These are phyloP conservation scores for Philotrypesis tridentata DNA, from an alignment of 1,140 invertebrate genomes.

Conservation along the genomic window DNA sequence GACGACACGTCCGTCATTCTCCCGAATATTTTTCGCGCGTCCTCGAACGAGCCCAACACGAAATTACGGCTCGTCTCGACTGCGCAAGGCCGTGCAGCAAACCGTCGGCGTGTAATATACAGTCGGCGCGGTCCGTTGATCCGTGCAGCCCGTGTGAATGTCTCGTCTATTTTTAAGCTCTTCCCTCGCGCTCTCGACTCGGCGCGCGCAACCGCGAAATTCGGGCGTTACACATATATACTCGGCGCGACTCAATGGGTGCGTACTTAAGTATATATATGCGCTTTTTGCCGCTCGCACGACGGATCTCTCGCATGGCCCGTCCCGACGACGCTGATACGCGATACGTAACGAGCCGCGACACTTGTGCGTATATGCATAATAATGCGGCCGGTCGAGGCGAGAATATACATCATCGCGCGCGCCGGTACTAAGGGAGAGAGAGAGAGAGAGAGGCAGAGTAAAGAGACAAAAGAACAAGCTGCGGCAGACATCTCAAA, in stretches of 20 bases:
- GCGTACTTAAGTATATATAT: too few species aligned
- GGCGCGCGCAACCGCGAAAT: conserved; percentile 6
- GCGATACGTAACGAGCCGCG: neutral
- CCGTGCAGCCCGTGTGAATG: neutral
- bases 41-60: neutral
- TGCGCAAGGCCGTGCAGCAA: neutral
- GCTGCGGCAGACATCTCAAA: neutral
- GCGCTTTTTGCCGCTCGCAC: neutral
- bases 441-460: neutral
- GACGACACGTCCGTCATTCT: neutral
- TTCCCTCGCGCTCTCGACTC: too few species aligned
- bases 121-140: neutral
- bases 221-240: neutral
- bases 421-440: neutral
- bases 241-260: neutral
- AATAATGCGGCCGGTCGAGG: neutral
- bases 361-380: neutral
- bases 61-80: neutral
- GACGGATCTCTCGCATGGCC: too few species aligned
- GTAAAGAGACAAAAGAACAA: neutral
- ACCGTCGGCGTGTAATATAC: neutral
- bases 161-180: neutral
- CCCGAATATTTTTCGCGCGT: neutral
- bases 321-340: too few species aligned
- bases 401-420: neutral